Evolutionary conservation across 2,888 invertebrate genomes (phyloP), one percentile per base, ranked within the genome.

Genomic region (Sepiola atlantica): DNA sequence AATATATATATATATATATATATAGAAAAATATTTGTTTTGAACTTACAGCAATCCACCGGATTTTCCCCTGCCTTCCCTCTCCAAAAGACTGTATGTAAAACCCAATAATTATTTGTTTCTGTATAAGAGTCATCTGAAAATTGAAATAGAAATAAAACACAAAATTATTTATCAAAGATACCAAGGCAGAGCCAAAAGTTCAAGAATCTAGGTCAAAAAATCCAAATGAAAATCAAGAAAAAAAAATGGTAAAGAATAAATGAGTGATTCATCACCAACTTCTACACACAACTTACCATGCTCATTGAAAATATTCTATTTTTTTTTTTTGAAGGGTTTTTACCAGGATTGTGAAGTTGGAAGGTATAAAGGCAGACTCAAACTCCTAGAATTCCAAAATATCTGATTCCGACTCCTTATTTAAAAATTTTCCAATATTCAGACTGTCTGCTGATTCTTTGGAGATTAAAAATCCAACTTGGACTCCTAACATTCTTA

Each of bases 51-150:
- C 96, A 45, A 97, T 94, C 97, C 97, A 97, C 32, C 96, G 96
- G 0, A 97, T 95, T 57, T 96, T 95, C n/a, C 97, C 97, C 94
- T 95, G 94, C 35, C 97, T 96, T 21, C 97, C 97, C 28, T 97
- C 95, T 55, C 96, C 95, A 12, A 97, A 95, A 35, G 97, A 97
- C 95, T 97, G 96, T 94, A 97, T 95, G 16, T 96, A 95, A 20
- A 97, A 94, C 16, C 97, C 97, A 90, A 97, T 95, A 32, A 96
- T 95, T 0, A 94, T 92, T 92, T 96, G 95, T 12, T 95, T 95
- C 32, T 90, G 93, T 32, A 96, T 95, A 54, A 95, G 94, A 6
- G 92, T 93, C 21, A 96, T 94, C 96, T 96, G 94, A 94, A 77
- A 93, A 28, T 77, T 77, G 16, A 12, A 0, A n/a, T 4, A 8